These are phyloP conservation scores for Limulus polyphemus DNA, from an alignment of 2,888 invertebrate species.

Conservation along the genomic window DNA sequence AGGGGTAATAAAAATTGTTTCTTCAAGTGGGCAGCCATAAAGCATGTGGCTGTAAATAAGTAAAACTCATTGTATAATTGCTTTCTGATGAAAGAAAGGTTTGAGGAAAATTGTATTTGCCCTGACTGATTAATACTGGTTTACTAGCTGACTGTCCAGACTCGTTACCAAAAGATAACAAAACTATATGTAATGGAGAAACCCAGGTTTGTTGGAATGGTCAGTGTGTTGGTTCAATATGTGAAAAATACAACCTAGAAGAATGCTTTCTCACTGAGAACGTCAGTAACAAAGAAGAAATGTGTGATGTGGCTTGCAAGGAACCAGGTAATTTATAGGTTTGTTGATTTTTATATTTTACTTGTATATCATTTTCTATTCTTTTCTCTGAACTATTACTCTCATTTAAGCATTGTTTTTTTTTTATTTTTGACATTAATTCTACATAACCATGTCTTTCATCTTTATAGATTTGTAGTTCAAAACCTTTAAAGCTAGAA, in stretches of 20 bases:
- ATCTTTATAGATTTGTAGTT: too few relatives aligned
- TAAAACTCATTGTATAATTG: too few relatives aligned
- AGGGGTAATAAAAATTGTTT: too few relatives aligned
- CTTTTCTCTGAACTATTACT: too few relatives aligned
- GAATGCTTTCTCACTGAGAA: constrained; percentile 90
- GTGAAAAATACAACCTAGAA: constrained; percentile 81
- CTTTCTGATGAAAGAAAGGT: too few relatives aligned
- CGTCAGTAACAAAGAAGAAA: constrained; percentile 46
- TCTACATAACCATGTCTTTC: too few relatives aligned
- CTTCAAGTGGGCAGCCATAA: too few relatives aligned
- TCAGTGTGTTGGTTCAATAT: constrained; percentile 89
- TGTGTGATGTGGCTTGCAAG: constrained; percentile 96
- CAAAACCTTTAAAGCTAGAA: too few relatives aligned
- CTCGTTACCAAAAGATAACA: constrained; percentile 62
- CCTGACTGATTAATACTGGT: constrained; percentile 41
- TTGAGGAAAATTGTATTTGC: not conserved
- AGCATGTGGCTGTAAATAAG: too few relatives aligned
- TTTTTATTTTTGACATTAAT: too few relatives aligned
- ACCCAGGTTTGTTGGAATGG: constrained; percentile 53
- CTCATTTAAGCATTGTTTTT: too few relatives aligned
- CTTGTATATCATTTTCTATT: not conserved
- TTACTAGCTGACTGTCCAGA: constrained; percentile 72
- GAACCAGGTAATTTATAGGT: constrained; percentile 48
- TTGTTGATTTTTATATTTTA: not conserved
- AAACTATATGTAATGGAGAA: constrained; percentile 91